Percentiles rank a stretch among this genome's conserved stretches.
These are phyloP conservation scores for Pyrochroa serraticornis DNA, from an alignment of 2,888 invertebrate genomes.

Conservation along the genomic window DNA sequence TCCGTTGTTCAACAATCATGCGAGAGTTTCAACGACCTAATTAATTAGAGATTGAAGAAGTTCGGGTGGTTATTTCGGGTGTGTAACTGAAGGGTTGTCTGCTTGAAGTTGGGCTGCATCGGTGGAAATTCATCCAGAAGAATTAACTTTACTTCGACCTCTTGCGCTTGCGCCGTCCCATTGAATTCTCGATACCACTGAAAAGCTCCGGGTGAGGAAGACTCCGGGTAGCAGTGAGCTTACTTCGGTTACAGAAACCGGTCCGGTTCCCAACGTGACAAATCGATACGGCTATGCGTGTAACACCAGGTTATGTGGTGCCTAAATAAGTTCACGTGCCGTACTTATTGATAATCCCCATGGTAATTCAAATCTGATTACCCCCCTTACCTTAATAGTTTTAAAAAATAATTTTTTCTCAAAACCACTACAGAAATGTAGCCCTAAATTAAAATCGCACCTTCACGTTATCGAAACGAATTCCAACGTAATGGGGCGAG, in stretches of 20 bases:
- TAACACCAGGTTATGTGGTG: conserved; percentile 44
- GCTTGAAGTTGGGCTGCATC: not conserved
- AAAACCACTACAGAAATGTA: not conserved
- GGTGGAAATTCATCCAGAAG: conserved; percentile 3
- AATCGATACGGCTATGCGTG: conserved; percentile 51
- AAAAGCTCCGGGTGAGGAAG: conserved; percentile 47
- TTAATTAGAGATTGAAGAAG: no score
- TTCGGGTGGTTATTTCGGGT: conserved; percentile 1
- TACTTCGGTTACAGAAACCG: conserved; percentile 52
- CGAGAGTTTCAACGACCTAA: not conserved
- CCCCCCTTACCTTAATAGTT: not conserved
- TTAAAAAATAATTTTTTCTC: not conserved
- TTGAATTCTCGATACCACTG: conserved; percentile 34
- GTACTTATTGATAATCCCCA: conserved; percentile 20
- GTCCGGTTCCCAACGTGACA: conserved; percentile 33
- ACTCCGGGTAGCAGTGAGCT: conserved; percentile 55
- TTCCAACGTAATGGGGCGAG: no score
- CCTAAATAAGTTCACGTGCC: conserved; percentile 38
- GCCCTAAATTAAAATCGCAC: not conserved
- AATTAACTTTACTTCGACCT: conserved; percentile 12
- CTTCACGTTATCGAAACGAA: no score
- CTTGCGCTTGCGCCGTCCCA: conserved; percentile 16
- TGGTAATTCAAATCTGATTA: not conserved
- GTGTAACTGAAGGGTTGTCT: not conserved
- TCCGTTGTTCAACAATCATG: no score